These are phyloP conservation scores for Microvelia longipes DNA, from an alignment of 1,140 invertebrate species.

Conservation along the genomic window DNA sequence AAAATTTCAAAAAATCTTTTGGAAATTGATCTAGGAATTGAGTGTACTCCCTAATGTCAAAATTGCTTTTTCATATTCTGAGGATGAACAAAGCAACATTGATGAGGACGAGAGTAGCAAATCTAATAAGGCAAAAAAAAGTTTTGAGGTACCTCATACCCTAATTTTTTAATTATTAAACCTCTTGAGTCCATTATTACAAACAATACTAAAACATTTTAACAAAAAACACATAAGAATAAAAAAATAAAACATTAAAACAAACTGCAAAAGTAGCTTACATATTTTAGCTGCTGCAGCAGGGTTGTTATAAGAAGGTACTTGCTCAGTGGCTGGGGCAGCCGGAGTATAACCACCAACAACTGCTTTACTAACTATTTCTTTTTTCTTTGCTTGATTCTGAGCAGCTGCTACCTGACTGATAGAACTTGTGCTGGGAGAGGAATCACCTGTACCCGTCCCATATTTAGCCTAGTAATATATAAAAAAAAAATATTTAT, in stretches of 20 bases:
- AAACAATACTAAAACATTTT: no score
- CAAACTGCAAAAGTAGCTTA: constrained; percentile 8
- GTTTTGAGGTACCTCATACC: background rate
- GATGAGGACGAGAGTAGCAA: no score
- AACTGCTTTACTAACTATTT: constrained; percentile 19
- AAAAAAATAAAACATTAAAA: no score
- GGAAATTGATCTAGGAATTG: no score
- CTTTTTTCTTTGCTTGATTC: constrained; percentile 9
- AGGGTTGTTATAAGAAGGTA: constrained; percentile 4
- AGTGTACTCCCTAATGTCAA: no score
- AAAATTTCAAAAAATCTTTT: no score
- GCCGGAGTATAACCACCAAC: constrained; percentile 17
- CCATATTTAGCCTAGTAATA: constrained; percentile 18
- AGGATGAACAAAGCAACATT: no score
- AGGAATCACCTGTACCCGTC: constrained; percentile 4
- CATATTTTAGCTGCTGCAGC: constrained; percentile 8
- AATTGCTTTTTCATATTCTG: no score
- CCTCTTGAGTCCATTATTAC: no score
- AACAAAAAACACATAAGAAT: no score
- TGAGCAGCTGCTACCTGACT: background rate
- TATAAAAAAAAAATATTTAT: constrained; percentile 2
- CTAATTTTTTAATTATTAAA: no score
- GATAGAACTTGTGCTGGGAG: background rate
- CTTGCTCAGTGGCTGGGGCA: constrained; percentile 8
- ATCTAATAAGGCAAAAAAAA: constrained; percentile 1